phyloP scores from a whole-genome alignment of 2,888 invertebrate species.

The Melikaiella ostensackeni region DNA sequence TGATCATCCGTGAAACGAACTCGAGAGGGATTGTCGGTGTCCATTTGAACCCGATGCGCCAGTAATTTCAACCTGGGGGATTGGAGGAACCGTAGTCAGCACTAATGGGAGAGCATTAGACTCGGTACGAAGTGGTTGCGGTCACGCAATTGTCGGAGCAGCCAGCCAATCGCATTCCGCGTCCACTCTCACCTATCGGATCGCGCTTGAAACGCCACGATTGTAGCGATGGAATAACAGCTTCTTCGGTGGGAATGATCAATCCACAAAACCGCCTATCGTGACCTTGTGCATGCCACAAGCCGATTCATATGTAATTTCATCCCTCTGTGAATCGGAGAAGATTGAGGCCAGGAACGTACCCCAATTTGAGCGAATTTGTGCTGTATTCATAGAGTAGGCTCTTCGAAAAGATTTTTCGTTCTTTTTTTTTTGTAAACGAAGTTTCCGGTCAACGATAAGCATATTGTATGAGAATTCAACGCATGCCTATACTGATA shows the following conservation, averaged over 20 bases:
- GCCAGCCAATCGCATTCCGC: constrained; percentile 40
- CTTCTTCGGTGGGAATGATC: constrained; percentile 17
- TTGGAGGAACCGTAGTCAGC: constrained; percentile 47
- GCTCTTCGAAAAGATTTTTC: no score
- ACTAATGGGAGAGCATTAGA: constrained; percentile 52
- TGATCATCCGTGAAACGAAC: constrained; percentile 41
- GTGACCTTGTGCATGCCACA: constrained; percentile 11
- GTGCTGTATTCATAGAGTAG: no score
- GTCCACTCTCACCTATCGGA: constrained; percentile 31
- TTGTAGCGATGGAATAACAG: constrained; percentile 1
- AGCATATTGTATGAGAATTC: no score
- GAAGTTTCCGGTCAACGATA: no score
- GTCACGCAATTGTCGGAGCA: constrained; percentile 57
- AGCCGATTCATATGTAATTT: constrained; percentile 14
- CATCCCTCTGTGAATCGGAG: constrained; percentile 9
- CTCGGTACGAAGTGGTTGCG: constrained; percentile 51
- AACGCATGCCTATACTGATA: no score
- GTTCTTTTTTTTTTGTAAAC: no score
- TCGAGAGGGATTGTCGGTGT: constrained; percentile 45
- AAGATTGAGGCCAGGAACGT: background rate
- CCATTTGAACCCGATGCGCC: constrained; percentile 50
- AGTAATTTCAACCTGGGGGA: constrained; percentile 54
- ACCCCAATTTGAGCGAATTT: no score
- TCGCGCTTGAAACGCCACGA: constrained; percentile 19
- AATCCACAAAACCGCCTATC: background rate